These are phyloP conservation scores for Pogoniulus pusillus DNA, from an alignment of 2,797 vertebrate genomes.

Conservation along the genomic window DNA sequence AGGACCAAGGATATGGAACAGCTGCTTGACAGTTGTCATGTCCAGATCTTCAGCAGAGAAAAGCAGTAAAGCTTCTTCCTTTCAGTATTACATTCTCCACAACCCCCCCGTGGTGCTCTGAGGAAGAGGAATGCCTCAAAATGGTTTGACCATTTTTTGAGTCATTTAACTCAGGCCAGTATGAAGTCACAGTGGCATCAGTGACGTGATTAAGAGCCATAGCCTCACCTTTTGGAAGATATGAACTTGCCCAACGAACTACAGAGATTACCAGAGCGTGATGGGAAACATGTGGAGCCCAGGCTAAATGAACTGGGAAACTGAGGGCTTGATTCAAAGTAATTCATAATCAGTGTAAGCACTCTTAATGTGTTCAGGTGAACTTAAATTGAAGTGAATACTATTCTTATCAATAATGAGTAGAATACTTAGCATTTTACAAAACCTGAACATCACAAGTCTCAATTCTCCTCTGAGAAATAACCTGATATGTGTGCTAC, in stretches of 20 bases:
- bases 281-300: not conserved
- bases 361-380: not conserved
- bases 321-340: not conserved
- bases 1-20: not conserved
- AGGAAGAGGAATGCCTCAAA: not conserved
- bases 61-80: not conserved
- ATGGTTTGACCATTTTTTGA: not conserved
- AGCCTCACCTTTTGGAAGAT: not conserved
- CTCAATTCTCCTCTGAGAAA: not conserved
- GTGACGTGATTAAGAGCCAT: not conserved
- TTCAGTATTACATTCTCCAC: not conserved
- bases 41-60: not conserved
- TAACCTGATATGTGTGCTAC: not conserved
- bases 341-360: not conserved
- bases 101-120: not conserved
- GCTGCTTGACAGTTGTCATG: not conserved
- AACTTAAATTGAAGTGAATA: not conserved
- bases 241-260: not conserved
- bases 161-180: not conserved
- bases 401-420: not conserved
- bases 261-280: not conserved
- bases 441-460: not conserved
- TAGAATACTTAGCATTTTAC: not conserved
- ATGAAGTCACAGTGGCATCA: not conserved
- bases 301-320: not conserved